Base-by-base conservation (phyloP, 2,113 vertebrate genomes). In the Thryonomys swinderianus region DNA sequence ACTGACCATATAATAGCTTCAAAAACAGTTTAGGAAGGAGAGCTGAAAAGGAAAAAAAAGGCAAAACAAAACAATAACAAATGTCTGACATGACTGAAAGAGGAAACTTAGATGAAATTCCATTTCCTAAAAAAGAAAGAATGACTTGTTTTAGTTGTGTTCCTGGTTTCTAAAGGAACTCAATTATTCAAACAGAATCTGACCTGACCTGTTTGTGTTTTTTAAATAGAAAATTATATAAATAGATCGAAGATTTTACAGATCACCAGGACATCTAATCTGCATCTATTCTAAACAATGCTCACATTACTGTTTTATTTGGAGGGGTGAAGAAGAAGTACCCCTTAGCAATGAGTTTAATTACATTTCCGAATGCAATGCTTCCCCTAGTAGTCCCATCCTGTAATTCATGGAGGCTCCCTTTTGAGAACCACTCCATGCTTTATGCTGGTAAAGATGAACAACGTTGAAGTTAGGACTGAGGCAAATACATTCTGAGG, bases 61-160 rank as follows among this genome's bases (percentile, higher is more conserved):
- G 78, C 18, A 96, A 87, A 67, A 96, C 7, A 94, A 98, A 98
- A 97, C 98, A 98, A 95, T 97, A 97, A 97, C 86, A 97, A 97
- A 95, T 48, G 81, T 94, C 87, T 96, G 67, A 97, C 93, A 93
- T 76, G 69, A 97, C 88, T 85, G 87, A 97, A 55, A 89, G 79
- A 98, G 97, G 98, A 98, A 98, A 97, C 96, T 86, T 73, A 94
- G 84, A 98, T 45, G 79, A 96, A 97, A 96, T 85, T 96, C 92
- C 91, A 97, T 95, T 98, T 98, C 98, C 98, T 98, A 59, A 40
- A 97, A 97, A 42, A 92, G 32, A 62, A 78, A 98, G 81, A 91
- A 96, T 53, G 78, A 76, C 30, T 42, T 96, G 93, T 83, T 88
- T 91, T 88, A 85, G 42, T 34, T 53, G 0, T 8, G 64, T 86